A percentile compares a stretch with the other conserved stretches of the same genome.
Evolutionary conservation across 2,113 vertebrate species (phyloP).

Genomic region (Seriola quinqueradiata): DNA sequence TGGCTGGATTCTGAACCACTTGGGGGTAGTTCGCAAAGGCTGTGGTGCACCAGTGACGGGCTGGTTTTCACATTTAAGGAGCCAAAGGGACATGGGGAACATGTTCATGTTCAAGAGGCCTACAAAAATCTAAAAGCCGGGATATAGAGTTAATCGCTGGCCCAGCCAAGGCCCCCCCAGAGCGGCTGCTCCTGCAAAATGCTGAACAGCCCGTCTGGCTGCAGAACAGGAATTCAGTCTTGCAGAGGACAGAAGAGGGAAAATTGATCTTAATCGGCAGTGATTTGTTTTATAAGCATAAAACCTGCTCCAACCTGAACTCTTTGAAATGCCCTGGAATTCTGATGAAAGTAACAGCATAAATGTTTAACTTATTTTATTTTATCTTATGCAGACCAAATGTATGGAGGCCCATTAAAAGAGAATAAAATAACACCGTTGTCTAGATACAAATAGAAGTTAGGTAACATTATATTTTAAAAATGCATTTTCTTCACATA

Average conservation of each 20-base stretch:
- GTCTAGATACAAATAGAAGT: constrained; percentile 15
- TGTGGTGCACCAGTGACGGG: constrained; percentile 69
- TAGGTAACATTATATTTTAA: background rate
- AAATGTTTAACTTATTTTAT: constrained; percentile 6
- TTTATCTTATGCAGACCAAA: constrained; percentile 43
- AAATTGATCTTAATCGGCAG: constrained; percentile 61
- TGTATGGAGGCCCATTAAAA: constrained; percentile 14
- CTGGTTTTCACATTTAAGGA: constrained; percentile 83
- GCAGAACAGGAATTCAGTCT: constrained; percentile 35
- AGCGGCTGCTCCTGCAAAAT: constrained; percentile 57
- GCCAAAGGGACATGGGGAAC: constrained; percentile 62
- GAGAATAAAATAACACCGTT: background rate
- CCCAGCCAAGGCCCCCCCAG: constrained; percentile 42
- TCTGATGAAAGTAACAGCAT: constrained; percentile 37
- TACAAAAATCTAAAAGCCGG: constrained; percentile 63
- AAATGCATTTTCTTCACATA: constrained; percentile 32
- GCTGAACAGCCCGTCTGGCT: constrained; percentile 25
- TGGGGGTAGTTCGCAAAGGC: constrained; percentile 76
- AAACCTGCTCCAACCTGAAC: constrained; percentile 54
- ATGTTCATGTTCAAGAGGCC: constrained; percentile 68
- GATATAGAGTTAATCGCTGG: constrained; percentile 63
- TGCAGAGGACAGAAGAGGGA: constrained; percentile 30
- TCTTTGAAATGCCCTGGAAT: constrained; percentile 45
- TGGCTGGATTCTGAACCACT: constrained; percentile 71
- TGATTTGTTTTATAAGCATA: constrained; percentile 64